phyloP scores from a whole-genome alignment of 2,888 invertebrate genomes.

The Apantesis nais region DNA sequence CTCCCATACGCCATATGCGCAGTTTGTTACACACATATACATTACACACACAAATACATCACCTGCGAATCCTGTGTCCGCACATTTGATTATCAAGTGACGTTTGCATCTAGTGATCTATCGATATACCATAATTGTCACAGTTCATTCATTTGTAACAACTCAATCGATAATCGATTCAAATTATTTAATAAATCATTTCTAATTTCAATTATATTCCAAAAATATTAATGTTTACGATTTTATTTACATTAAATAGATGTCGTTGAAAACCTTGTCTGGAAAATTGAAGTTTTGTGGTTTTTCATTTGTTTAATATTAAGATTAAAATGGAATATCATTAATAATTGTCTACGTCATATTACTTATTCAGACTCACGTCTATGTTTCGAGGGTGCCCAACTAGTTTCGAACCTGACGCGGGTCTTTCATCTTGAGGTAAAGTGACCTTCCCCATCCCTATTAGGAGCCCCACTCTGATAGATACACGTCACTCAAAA shows the following conservation, averaged over 20 bases:
- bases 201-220: neutral
- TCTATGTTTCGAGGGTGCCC: neutral
- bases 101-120: constrained; percentile 69
- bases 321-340: too few relatives aligned
- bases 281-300: neutral
- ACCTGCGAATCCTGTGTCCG: constrained; percentile 66
- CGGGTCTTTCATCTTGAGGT: too few relatives aligned
- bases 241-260: too few relatives aligned
- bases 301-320: too few relatives aligned
- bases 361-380: neutral
- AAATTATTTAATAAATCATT: neutral
- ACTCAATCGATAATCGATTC: neutral
- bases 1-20: constrained; percentile 73
- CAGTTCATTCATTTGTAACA: constrained; percentile 33
- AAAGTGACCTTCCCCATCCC: too few relatives aligned
- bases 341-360: too few relatives aligned
- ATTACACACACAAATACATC: constrained; percentile 51
- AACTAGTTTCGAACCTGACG: too few relatives aligned
- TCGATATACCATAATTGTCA: constrained; percentile 64
- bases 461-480: too few relatives aligned
- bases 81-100: constrained; percentile 63
- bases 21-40: constrained; percentile 65
- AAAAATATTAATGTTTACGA: neutral
- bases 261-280: neutral
- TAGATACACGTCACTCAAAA: too few relatives aligned